Evolutionary conservation across 2,888 invertebrate genomes (phyloP).

Genomic region (Choristoneura rosaceana): DNA sequence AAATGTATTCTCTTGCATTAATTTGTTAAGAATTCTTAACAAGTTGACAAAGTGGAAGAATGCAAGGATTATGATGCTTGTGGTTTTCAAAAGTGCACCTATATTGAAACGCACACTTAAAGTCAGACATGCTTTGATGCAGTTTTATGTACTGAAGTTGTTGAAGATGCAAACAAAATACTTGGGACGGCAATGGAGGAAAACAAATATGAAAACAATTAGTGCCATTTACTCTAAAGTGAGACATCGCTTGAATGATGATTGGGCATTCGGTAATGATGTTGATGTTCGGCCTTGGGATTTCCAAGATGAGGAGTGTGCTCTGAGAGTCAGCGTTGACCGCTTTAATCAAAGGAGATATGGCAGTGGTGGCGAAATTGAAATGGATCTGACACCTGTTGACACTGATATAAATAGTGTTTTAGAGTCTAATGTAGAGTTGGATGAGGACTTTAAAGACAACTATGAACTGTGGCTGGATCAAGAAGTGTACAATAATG

Average conservation of each 20-base stretch:
- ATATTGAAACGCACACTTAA: slow-evolving; percentile 98
- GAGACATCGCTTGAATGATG: slow-evolving; percentile 97
- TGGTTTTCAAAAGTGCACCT: slow-evolving; percentile 99
- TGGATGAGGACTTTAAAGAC: slow-evolving; percentile 96
- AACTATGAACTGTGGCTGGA: slow-evolving; percentile 98
- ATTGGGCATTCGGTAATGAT: slow-evolving; percentile 99
- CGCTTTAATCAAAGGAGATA: slow-evolving; percentile 98
- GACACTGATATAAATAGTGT: slow-evolving; percentile 94
- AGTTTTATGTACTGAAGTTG: slow-evolving; percentile 98
- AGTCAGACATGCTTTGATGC: slow-evolving; percentile 98
- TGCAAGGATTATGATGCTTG: slow-evolving; percentile 99
- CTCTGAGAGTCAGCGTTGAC: slow-evolving; percentile 96
- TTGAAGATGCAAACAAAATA: slow-evolving; percentile 99
- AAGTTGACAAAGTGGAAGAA: slow-evolving; percentile 99
- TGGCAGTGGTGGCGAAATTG: slow-evolving; percentile 82
- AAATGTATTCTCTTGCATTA: slow-evolving; percentile 99
- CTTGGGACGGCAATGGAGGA: slow-evolving; percentile 99
- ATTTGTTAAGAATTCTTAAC: slow-evolving; percentile 97
- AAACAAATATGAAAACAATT: slow-evolving; percentile 99
- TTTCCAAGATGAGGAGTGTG: slow-evolving; percentile 98
- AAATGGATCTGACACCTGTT: slow-evolving; percentile 87
- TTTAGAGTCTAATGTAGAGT: slow-evolving; percentile 90
- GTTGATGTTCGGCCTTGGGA: slow-evolving; percentile 99
- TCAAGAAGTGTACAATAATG: slow-evolving; percentile 96
- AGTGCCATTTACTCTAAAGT: slow-evolving; percentile 99